These are phyloP conservation scores for Nomada goodeniana DNA, from an alignment of 2,888 invertebrate species.

Conservation along the genomic window DNA sequence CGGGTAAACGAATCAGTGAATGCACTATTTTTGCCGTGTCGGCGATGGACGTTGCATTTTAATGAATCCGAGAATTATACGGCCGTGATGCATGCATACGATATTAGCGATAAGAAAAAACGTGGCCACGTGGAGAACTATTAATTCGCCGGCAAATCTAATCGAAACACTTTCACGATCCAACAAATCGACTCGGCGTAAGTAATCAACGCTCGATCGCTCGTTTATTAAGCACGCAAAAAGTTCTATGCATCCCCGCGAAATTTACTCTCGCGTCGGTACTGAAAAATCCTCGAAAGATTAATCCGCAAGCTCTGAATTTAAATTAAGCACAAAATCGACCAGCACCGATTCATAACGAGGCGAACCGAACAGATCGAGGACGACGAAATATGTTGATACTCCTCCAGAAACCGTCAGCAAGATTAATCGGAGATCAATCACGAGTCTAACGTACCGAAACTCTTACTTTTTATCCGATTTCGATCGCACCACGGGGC, in stretches of 20 bases:
- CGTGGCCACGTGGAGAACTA: background rate
- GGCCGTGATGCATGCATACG: conserved; percentile 9
- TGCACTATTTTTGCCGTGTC: conserved; percentile 2
- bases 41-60: conserved; percentile 24
- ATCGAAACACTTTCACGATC: background rate
- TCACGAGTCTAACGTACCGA: background rate
- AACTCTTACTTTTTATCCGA: background rate
- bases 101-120: conserved; percentile 19
- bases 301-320: too few species aligned
- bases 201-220: background rate
- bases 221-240: background rate
- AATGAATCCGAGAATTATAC: conserved; percentile 34
- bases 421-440: background rate
- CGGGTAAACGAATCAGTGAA: conserved; percentile 19
- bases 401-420: background rate
- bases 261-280: too few species aligned
- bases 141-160: background rate
- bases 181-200: background rate
- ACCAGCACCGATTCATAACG: too few species aligned
- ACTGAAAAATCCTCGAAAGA: too few species aligned
- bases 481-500: conserved; percentile 16
- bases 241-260: too few species aligned
- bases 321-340: too few species aligned
- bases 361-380: too few species aligned
- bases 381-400: too few species aligned